phyloP scores from a whole-genome alignment of 2,797 vertebrate genomes.

The Clarias fuscus region DNA sequence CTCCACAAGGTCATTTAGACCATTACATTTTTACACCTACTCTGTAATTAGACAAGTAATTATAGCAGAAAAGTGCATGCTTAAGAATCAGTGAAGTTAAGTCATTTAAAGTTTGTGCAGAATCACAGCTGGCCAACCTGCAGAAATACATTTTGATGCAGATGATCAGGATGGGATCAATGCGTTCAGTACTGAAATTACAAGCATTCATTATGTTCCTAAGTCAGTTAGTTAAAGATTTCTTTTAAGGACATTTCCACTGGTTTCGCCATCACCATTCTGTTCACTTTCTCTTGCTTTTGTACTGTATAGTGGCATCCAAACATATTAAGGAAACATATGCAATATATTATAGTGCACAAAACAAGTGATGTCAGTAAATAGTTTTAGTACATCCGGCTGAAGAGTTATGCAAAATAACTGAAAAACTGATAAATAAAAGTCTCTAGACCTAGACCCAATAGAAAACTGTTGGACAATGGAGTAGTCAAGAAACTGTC shows the following conservation, averaged over 20 bases:
- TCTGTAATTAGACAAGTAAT: not conserved
- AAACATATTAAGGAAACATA: too few species aligned
- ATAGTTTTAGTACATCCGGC: too few species aligned
- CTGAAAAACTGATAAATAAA: too few species aligned
- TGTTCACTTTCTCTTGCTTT: too few species aligned
- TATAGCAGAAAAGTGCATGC: not conserved
- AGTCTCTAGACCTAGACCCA: too few species aligned
- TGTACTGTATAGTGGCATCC: too few species aligned
- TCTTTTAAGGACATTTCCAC: not conserved
- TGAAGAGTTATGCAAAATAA: too few species aligned
- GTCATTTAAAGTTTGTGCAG: not conserved
- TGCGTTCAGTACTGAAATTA: not conserved
- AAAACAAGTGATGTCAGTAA: too few species aligned
- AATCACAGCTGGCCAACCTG: not conserved
- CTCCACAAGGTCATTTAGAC: not conserved
- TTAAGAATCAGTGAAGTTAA: not conserved
- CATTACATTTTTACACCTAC: not conserved
- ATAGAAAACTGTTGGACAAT: too few species aligned
- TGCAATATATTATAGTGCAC: too few species aligned
- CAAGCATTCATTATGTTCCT: not conserved
- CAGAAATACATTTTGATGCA: not conserved
- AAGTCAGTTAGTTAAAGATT: not conserved
- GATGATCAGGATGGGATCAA: not conserved
- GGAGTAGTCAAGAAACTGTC: too few species aligned
- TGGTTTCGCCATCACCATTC: too few species aligned